These are phyloP conservation scores for Nesometra sesokonis DNA, from an alignment of 35 echinoderm and acorn worm species.

Conservation along the genomic window DNA sequence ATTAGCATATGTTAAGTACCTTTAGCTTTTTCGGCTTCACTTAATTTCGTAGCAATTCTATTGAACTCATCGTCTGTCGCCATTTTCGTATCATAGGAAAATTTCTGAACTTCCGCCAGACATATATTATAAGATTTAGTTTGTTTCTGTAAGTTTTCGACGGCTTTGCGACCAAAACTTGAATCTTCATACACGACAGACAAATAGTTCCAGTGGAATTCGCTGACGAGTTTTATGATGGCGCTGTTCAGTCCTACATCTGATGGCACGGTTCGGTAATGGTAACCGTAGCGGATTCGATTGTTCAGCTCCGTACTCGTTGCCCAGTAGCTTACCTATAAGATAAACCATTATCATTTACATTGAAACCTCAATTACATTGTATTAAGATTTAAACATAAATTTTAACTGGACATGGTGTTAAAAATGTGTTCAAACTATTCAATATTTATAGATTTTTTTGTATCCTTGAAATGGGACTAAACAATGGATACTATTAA, in stretches of 20 bases:
- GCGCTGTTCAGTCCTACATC: slow-evolving; percentile 64
- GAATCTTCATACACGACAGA: slow-evolving; percentile 91
- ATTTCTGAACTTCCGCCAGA: slow-evolving; percentile 41
- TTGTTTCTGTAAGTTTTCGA: slow-evolving; percentile 40
- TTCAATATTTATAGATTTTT: too few species aligned
- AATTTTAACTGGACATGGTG: too few species aligned
- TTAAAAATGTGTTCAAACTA: too few species aligned
- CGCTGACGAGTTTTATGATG: slow-evolving; percentile 59
- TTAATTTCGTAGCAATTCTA: not conserved
- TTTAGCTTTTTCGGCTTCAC: not conserved
- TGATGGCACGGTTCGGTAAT: slow-evolving; percentile 74
- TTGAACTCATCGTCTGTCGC: slow-evolving; percentile 14
- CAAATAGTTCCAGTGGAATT: slow-evolving; percentile 96
- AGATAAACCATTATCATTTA: not conserved
- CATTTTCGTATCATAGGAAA: slow-evolving; percentile 31
- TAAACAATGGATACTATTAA: too few species aligned
- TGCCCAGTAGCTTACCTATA: slow-evolving; percentile 90
- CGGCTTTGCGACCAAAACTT: slow-evolving; percentile 67
- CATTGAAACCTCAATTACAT: too few species aligned
- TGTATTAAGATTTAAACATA: too few species aligned
- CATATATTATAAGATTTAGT: slow-evolving; percentile 46
- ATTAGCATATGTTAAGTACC: too few species aligned
- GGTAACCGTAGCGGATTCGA: slow-evolving; percentile 73
- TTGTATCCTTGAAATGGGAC: too few species aligned
- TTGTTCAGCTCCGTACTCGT: slow-evolving; percentile 88